Percentiles rank a stretch among this genome's conserved stretches.
Evolutionary conservation across 2,888 invertebrate species (phyloP).

Genomic region (Leucoptera coffeella): DNA sequence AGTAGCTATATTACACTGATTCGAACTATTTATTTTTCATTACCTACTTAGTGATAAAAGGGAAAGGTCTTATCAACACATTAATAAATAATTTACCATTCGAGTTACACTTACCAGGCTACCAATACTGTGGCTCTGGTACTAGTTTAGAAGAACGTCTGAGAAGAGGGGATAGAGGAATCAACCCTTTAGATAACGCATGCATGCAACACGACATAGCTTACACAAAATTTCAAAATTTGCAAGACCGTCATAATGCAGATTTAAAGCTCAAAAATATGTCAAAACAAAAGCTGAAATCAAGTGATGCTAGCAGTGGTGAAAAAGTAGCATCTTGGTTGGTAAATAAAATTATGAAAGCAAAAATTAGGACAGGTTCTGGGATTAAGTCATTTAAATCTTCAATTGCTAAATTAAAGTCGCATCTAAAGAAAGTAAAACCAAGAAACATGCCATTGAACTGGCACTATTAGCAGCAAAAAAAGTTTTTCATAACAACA

Average conservation of each 20-base stretch:
- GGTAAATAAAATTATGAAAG: slow-evolving; percentile 5
- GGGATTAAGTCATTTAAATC: not conserved
- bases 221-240: slow-evolving; percentile 1
- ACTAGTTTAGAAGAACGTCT: slow-evolving; percentile 4
- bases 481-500: slow-evolving; percentile 8
- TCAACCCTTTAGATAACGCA: slow-evolving; percentile 5
- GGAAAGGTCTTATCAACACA: slow-evolving; percentile 3
- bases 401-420: too few relatives aligned
- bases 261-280: not conserved
- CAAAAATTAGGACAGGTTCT: not conserved
- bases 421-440: too few relatives aligned
- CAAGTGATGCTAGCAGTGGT: slow-evolving; percentile 3
- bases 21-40: too few relatives aligned
- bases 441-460: slow-evolving; percentile 7
- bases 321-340: slow-evolving; percentile 5
- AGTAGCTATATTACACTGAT: not conserved
- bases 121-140: slow-evolving; percentile 4
- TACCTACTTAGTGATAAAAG: slow-evolving; percentile 1
- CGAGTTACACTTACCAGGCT: slow-evolving; percentile 4
- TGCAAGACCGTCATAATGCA: not conserved
- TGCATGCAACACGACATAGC: slow-evolving; percentile 5
- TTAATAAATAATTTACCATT: slow-evolving; percentile 4
- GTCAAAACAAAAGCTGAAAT: slow-evolving; percentile 1
- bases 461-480: slow-evolving; percentile 6
- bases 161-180: slow-evolving; percentile 4